Percentiles rank a stretch among this genome's conserved stretches.
phyloP scores from a whole-genome alignment of 37 sponge, comb jelly and placozoan species.

The Tethya wilhelma region DNA sequence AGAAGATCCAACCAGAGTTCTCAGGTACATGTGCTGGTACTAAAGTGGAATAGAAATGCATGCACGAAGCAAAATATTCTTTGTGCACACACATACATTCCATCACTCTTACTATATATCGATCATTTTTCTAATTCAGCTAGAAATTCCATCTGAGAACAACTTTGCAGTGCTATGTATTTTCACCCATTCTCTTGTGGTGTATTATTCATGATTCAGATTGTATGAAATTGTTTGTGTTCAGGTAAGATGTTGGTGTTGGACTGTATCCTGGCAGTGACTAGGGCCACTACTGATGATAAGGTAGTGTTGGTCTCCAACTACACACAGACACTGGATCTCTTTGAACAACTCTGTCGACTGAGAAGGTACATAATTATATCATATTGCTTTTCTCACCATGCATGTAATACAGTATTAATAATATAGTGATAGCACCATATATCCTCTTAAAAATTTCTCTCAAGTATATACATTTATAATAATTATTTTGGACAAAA shows the following conservation, averaged over 20 bases:
- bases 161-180: background rate
- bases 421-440: no score
- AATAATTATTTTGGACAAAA: no score
- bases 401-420: no score
- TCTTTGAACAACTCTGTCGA: constrained; percentile 94
- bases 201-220: background rate
- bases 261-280: constrained; percentile 88
- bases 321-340: constrained; percentile 97
- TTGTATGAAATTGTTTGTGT: no score
- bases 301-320: constrained; percentile 98
- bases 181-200: background rate
- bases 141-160: background rate
- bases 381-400: no score
- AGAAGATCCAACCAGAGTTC: constrained; percentile 82
- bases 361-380: constrained; percentile 45
- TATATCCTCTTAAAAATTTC: no score
- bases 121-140: background rate
- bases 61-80: background rate
- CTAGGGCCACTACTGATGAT: constrained; percentile 85
- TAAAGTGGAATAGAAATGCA: background rate
- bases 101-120: background rate
- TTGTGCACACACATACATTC: background rate
- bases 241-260: constrained; percentile 94
- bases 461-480: no score
- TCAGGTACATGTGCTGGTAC: constrained; percentile 66